Evolutionary conservation across 2,888 invertebrate species (phyloP).

Genomic region (Orthosia gothica): DNA sequence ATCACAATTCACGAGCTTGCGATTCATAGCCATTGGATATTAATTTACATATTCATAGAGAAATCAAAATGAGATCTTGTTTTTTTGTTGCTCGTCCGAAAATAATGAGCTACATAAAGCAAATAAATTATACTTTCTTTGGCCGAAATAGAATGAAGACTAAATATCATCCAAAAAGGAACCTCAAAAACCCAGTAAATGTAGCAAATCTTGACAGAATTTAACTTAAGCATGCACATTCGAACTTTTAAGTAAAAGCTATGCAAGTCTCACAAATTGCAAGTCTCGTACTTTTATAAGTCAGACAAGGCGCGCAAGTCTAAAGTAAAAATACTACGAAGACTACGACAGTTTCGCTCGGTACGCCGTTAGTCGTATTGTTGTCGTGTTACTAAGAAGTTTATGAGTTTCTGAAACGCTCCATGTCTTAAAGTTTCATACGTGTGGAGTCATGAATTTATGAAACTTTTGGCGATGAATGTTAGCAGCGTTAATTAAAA

Average conservation of each 20-base stretch:
- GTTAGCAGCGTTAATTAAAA: constrained; percentile 7
- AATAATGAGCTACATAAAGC: neutral
- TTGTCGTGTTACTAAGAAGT: constrained; percentile 38
- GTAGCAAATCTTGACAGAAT: no score
- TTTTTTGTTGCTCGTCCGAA: neutral
- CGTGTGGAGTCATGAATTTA: constrained; percentile 33
- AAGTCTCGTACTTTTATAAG: constrained; percentile 35
- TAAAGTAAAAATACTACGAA: constrained; percentile 56
- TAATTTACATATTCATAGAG: no score
- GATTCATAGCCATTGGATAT: constrained; percentile 32
- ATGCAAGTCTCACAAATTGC: constrained; percentile 54
- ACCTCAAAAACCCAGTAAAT: neutral
- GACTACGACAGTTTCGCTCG: constrained; percentile 32
- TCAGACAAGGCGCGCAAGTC: constrained; percentile 32
- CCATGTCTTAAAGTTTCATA: constrained; percentile 35
- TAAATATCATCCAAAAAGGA: neutral
- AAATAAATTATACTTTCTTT: neutral
- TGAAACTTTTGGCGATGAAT: constrained; percentile 1
- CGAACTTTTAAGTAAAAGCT: constrained; percentile 47
- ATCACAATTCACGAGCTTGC: constrained; percentile 55
- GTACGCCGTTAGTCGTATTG: constrained; percentile 21
- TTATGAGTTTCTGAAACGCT: constrained; percentile 37
- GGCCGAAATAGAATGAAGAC: neutral
- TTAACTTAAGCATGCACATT: constrained; percentile 30
- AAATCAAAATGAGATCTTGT: no score